Conservation (phyloP, 1,140 invertebrate genomes). For the Heliconius hermathena region DNA sequence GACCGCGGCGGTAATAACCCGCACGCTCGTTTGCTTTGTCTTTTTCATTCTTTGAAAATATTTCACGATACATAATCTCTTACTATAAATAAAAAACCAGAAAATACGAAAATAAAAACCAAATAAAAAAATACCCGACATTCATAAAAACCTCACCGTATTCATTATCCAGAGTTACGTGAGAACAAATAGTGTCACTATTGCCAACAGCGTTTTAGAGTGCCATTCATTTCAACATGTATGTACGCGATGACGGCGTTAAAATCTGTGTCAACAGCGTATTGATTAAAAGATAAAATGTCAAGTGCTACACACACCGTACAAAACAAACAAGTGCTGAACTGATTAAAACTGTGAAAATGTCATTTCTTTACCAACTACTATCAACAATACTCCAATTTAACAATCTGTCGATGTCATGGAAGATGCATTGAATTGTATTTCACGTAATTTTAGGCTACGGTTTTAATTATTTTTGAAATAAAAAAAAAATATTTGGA, state of each 20-base stretch:
- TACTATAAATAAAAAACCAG: background rate
- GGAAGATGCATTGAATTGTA: no score
- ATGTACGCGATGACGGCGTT: conserved; percentile 17
- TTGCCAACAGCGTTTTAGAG: conserved; percentile 21
- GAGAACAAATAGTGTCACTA: conserved; percentile 14
- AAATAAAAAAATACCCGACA: background rate
- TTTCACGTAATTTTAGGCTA: no score
- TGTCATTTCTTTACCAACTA: background rate
- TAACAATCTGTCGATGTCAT: background rate
- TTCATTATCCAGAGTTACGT: background rate
- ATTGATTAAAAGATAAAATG: conserved; percentile 38
- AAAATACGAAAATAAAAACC: background rate
- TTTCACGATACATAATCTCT: background rate
- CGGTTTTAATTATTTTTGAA: no score
- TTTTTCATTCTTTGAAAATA: no score
- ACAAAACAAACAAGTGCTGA: conserved; percentile 15
- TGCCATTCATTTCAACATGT: conserved; percentile 34
- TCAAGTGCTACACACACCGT: conserved; percentile 5
- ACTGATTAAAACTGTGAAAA: conserved; percentile 18
- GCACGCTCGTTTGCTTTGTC: no score
- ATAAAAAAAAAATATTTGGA: no score
- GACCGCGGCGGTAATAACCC: no score
- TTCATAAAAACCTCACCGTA: background rate
- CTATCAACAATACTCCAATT: background rate
- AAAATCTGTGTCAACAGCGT: conserved; percentile 33